Conservation (phyloP, 2,888 invertebrate genomes). For the Octonoba sinensis region DNA sequence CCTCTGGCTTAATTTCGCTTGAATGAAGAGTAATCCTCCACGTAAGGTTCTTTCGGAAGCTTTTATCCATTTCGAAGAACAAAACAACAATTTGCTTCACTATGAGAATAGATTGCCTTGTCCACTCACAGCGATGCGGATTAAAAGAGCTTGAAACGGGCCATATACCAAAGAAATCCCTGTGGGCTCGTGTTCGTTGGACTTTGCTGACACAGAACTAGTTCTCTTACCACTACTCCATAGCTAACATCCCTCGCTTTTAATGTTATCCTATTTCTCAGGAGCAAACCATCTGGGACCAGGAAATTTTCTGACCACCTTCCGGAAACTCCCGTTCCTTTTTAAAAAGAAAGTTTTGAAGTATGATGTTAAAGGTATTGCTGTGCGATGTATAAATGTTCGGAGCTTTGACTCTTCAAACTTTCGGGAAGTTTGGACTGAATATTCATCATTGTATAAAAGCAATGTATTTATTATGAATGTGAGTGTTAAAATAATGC, state of each 20-base stretch:
- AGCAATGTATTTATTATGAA: too few species aligned
- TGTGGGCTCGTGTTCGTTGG: conserved; percentile 9
- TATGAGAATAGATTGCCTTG: conserved; percentile 50
- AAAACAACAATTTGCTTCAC: neutral
- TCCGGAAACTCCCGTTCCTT: too few species aligned
- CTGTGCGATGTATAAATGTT: too few species aligned
- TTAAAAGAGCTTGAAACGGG: conserved; percentile 57
- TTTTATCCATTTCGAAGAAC: neutral
- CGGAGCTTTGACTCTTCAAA: too few species aligned
- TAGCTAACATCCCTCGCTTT: conserved; percentile 47
- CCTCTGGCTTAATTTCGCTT: too few species aligned
- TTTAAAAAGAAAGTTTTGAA: too few species aligned
- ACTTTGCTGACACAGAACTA: conserved; percentile 46
- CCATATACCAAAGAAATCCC: conserved; percentile 35
- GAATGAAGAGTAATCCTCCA: too few species aligned
- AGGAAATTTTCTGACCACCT: conserved; percentile 19
- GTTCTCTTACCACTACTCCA: conserved; percentile 43
- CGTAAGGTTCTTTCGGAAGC: too few species aligned
- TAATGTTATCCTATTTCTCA: conserved; percentile 58
- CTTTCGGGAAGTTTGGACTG: too few species aligned
- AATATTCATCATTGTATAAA: too few species aligned
- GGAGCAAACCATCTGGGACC: conserved; percentile 36
- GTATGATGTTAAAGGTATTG: too few species aligned
- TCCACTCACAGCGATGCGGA: conserved; percentile 41
- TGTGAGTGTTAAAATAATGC: too few species aligned